Conservation (phyloP, 2,888 invertebrate genomes). For the Drosophila prolongata region DNA sequence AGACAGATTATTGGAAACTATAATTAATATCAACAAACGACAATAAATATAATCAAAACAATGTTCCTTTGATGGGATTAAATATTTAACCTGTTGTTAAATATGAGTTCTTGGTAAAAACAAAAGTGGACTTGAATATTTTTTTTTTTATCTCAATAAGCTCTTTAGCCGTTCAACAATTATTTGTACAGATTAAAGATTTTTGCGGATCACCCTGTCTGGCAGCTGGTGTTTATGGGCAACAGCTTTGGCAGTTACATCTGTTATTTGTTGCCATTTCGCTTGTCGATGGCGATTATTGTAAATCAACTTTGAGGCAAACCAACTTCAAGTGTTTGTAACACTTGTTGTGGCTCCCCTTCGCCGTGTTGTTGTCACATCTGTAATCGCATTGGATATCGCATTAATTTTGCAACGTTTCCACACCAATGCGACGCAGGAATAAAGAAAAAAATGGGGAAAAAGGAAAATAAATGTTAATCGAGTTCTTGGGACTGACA, state of each 20-base stretch:
- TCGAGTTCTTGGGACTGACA: conserved; percentile 57
- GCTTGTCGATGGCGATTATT: conserved; percentile 61
- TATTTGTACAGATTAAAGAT: neutral
- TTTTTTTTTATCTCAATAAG: neutral
- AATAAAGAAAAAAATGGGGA: neutral
- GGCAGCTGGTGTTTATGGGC: conserved; percentile 29
- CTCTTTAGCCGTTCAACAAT: neutral
- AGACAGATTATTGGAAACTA: neutral
- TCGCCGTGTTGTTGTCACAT: conserved; percentile 18
- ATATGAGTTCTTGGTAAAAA: no score
- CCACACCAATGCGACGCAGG: conserved; percentile 35
- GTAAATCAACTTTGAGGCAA: conserved; percentile 59
- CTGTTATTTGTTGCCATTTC: conserved; percentile 26
- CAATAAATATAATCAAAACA: no score
- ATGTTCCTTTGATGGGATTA: no score
- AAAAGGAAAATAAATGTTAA: conserved; percentile 36
- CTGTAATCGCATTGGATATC: conserved; percentile 48
- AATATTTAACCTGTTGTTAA: neutral
- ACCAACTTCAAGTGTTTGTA: conserved; percentile 22
- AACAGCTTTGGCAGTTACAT: conserved; percentile 25
- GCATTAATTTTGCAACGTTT: conserved; percentile 67
- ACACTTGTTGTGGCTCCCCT: conserved; percentile 24
- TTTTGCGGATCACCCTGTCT: conserved; percentile 18
- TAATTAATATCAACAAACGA: no score
- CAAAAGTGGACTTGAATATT: no score